Percentiles rank a stretch among this genome's conserved stretches.
Conservation (phyloP, 2,888 invertebrate genomes). For the Calliopum simillimum region DNA sequence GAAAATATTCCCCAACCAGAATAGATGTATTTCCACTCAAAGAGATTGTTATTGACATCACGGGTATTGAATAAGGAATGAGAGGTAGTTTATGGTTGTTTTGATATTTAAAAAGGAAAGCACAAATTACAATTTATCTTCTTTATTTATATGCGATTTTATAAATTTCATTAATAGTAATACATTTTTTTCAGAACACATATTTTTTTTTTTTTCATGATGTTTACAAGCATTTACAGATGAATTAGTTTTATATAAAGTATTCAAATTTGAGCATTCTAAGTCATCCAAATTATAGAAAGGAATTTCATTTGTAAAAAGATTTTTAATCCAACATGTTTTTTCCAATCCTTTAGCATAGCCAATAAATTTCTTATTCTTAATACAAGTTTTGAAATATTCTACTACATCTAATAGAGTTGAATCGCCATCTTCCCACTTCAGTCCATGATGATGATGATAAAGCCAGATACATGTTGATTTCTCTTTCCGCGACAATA, state of each 20-base stretch:
- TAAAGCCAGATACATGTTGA: too few species aligned
- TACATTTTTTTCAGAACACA: too few species aligned
- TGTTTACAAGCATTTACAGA: neutral
- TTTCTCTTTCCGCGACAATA: too few species aligned
- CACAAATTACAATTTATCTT: neutral
- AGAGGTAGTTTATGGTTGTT: too few species aligned
- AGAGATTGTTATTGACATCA: constrained; percentile 34
- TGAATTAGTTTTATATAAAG: neutral
- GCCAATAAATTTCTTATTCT: neutral
- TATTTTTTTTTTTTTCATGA: constrained; percentile 3
- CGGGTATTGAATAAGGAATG: neutral
- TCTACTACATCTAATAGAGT: too few species aligned
- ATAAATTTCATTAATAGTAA: neutral
- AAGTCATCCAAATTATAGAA: too few species aligned
- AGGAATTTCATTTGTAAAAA: too few species aligned
- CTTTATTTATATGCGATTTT: neutral
- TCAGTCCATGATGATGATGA: too few species aligned
- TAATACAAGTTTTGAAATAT: too few species aligned
- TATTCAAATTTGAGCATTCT: constrained; percentile 3
- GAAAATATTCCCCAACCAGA: constrained; percentile 41
- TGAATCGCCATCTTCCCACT: too few species aligned
- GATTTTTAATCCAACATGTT: too few species aligned
- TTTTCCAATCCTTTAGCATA: constrained; percentile 4
- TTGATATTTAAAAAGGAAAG: too few species aligned
- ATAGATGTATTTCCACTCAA: constrained; percentile 48